These are phyloP conservation scores for rat (Rattus norvegicus) DNA, from an alignment of 2,113 vertebrate genomes.

Conservation along the genomic window DNA sequence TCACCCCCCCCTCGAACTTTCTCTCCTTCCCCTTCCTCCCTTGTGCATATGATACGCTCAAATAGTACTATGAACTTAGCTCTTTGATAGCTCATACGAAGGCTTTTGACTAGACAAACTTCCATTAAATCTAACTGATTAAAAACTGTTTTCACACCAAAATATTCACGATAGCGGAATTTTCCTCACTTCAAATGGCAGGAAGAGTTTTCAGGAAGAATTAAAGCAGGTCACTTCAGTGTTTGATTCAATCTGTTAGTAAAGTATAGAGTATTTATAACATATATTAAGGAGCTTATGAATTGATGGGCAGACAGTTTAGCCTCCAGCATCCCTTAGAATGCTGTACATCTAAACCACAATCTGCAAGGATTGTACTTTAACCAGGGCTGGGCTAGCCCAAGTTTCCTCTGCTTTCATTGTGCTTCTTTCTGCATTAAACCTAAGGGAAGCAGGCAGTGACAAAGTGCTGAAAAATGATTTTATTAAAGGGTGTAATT, in stretches of 20 bases:
- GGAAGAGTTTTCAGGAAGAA: conserved; percentile 38
- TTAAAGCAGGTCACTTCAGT: conserved; percentile 23
- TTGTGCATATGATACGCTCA: background rate
- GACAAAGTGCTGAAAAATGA: background rate
- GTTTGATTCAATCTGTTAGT: conserved; percentile 15
- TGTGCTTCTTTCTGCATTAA: conserved; percentile 18
- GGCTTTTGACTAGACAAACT: conserved; percentile 15
- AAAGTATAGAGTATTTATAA: background rate
- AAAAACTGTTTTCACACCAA: conserved; percentile 30
- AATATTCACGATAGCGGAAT: background rate
- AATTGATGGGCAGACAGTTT: background rate
- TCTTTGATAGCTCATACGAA: conserved; percentile 11
- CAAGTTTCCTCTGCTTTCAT: background rate
- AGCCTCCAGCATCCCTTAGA: background rate
- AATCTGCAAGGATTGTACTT: background rate
- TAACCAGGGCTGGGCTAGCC: background rate
- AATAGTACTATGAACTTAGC: background rate
- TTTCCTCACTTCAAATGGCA: background rate
- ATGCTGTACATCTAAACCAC: background rate
- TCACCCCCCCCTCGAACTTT: background rate
- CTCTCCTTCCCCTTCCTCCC: background rate
- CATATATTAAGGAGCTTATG: conserved; percentile 28
- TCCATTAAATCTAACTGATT: background rate
- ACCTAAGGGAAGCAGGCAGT: background rate
- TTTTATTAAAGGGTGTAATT: background rate